phyloP scores from a whole-genome alignment of 2,113 vertebrate genomes.

The Bufo bufo region DNA sequence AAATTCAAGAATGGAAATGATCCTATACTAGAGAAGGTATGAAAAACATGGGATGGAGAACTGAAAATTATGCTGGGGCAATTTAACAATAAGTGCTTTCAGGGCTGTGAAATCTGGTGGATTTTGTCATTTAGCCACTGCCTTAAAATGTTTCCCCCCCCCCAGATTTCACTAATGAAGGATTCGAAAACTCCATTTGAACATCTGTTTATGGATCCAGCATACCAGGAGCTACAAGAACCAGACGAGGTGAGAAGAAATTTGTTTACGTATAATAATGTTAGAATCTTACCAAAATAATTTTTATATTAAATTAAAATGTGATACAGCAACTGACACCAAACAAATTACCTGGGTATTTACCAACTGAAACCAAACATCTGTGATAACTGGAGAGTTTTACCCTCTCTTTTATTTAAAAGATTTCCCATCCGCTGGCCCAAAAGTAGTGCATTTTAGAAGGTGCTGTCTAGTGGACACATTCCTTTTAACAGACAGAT shows the following conservation, averaged over 20 bases:
- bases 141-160: constrained; percentile 50
- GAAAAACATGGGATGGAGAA: not conserved
- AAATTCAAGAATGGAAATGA: constrained; percentile 70
- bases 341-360: too few relatives aligned
- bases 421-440: too few relatives aligned
- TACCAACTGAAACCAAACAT: too few relatives aligned
- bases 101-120: not conserved
- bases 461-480: too few relatives aligned
- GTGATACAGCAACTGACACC: too few relatives aligned
- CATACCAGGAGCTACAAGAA: constrained; percentile 75
- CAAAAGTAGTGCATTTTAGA: too few relatives aligned
- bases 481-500: too few relatives aligned
- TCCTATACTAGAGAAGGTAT: constrained; percentile 79
- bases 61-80: constrained; percentile 61
- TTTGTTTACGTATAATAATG: not conserved
- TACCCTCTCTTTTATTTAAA: too few relatives aligned
- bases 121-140: not conserved
- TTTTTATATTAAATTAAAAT: too few relatives aligned
- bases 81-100: not conserved
- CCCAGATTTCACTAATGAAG: constrained; percentile 77
- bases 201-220: constrained; percentile 69
- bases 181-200: constrained; percentile 75
- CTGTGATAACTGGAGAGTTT: too few relatives aligned
- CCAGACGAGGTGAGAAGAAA: constrained; percentile 76
- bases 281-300: too few relatives aligned